A percentile compares a stretch with the other conserved stretches of the same genome.
Evolutionary conservation across 2,797 vertebrate species (phyloP).

Genomic region (Esox masquinongy): DNA sequence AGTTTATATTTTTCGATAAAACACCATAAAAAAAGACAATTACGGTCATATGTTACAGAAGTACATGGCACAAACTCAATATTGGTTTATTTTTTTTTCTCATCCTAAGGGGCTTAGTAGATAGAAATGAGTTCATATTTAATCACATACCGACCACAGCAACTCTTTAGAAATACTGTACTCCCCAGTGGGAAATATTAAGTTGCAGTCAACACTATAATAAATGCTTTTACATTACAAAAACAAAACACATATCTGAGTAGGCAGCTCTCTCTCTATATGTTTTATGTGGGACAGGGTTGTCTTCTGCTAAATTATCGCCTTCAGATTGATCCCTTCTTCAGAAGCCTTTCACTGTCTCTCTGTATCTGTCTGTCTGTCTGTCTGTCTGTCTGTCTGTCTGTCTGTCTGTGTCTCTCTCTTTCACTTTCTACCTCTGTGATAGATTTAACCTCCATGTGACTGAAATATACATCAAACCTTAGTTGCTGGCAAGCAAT

Average conservation of each 20-base stretch:
- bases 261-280: background rate
- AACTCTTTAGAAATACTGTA: slow-evolving; percentile 40
- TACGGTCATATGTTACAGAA: slow-evolving; percentile 46
- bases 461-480: slow-evolving; percentile 33
- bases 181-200: slow-evolving; percentile 35
- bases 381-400: too few species aligned
- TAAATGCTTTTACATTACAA: slow-evolving; percentile 32
- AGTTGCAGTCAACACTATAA: slow-evolving; percentile 28
- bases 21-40: slow-evolving; percentile 52
- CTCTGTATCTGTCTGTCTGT: too few species aligned
- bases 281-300: slow-evolving; percentile 13
- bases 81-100: slow-evolving; percentile 27
- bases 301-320: slow-evolving; percentile 21
- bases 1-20: slow-evolving; percentile 53
- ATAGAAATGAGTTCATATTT: slow-evolving; percentile 41
- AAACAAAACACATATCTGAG: slow-evolving; percentile 24
- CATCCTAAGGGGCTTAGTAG: slow-evolving; percentile 30
- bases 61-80: slow-evolving; percentile 50
- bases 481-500: slow-evolving; percentile 25
- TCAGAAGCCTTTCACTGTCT: background rate
- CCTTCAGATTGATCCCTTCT: slow-evolving; percentile 12
- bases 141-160: slow-evolving; percentile 28
- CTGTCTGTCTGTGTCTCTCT: background rate
- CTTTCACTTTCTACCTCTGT: slow-evolving; percentile 7
- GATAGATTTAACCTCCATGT: slow-evolving; percentile 23